Evolutionary conservation across 2,888 invertebrate species (phyloP).

Genomic region (Amphipoea oculea): DNA sequence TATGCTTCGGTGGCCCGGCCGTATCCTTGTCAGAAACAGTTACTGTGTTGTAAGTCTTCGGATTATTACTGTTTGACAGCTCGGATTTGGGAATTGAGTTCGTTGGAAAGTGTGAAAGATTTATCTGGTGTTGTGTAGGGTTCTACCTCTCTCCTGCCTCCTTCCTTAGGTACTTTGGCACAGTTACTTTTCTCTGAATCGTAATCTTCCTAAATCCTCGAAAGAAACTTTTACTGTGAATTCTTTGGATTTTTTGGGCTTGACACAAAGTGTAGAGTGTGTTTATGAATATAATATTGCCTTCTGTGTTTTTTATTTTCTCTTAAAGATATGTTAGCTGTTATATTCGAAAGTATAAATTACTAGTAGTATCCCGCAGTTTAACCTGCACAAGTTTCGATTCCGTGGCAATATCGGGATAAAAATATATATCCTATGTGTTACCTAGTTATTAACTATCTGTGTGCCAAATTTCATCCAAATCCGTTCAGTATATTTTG

Average conservation of each 20-base stretch:
- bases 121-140: neutral
- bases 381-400: too few species aligned
- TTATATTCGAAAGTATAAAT: too few species aligned
- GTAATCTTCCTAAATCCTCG: slow-evolving; percentile 75
- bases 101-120: neutral
- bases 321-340: neutral
- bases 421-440: too few species aligned
- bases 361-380: neutral
- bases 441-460: too few species aligned
- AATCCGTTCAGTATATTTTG: too few species aligned
- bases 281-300: neutral
- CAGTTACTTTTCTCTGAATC: neutral
- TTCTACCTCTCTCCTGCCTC: neutral
- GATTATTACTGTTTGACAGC: slow-evolving; percentile 21
- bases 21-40: slow-evolving; percentile 70
- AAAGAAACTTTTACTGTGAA: slow-evolving; percentile 21
- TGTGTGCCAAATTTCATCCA: too few species aligned
- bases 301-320: neutral
- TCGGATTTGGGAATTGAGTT: neutral
- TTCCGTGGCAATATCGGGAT: too few species aligned
- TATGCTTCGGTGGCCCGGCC: slow-evolving; percentile 79
- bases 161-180: neutral
- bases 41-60: neutral
- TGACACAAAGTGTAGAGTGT: too few species aligned
- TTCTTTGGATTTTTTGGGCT: slow-evolving; percentile 1